Evolutionary conservation across 2,888 invertebrate genomes (phyloP), one percentile per base, ranked within the genome.

Genomic region (Limnephilus auricula): DNA sequence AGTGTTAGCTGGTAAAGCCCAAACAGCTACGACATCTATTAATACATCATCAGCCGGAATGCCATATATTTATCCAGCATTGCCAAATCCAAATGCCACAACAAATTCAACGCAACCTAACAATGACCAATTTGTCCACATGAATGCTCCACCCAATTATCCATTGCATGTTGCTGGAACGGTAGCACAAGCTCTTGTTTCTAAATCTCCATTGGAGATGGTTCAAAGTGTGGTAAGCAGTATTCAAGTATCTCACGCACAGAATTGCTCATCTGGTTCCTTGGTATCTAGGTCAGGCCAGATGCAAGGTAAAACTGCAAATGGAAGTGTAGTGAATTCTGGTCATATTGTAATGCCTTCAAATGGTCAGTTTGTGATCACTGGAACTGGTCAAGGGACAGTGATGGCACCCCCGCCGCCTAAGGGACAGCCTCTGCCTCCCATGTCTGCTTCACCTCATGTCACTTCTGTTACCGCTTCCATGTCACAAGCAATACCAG

Each of bases 331-430:
- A 37, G 94, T 96, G 92, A 96, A 96, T 30, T 96, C 97, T 0
- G 97, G 97, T 32, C 97, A 98, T 94, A 97, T 98, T 93, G 95
- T 98, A n/a, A 97, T 98, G 90, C 97, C 97, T 0, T 97, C 97
- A 34, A 97, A 97, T 32, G 97, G 97, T 0, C 98, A 98, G 94
- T 95, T 97, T 37, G 97, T 98, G 85, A 97, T 98, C 94, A 97
- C 97, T 0, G 96, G 95, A 92, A 95, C 95, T 40, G 96, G 96
- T 78, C 95, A 95, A 50, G 94, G 94, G 12, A 96, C 96, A 91
- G 96, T 96, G 79, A 97, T 97, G 95, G 97, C 97, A 91, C 97
- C 97, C 34, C 97, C 97, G 1, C 97, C 97, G n/a, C 96, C 97
- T 1, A 96, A 96, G 87, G 91, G 91, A n/a, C 93, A 93, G 93